These are phyloP conservation scores for Rhizoglyphus robini DNA, from an alignment of 1,140 invertebrate species.

Conservation along the genomic window DNA sequence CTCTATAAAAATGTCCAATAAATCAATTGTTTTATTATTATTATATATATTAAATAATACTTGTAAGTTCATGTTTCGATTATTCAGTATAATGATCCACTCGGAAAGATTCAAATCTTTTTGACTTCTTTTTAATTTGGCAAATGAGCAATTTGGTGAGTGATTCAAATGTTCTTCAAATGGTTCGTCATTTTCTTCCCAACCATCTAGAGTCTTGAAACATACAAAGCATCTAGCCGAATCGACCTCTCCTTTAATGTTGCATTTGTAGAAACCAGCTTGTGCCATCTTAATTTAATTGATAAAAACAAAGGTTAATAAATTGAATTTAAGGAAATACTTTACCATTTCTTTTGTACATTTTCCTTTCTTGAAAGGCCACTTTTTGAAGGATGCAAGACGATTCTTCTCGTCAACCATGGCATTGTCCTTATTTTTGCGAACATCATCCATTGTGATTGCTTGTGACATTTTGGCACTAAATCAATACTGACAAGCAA, in stretches of 20 bases:
- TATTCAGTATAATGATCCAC: too few relatives aligned
- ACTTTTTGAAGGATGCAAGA: neutral
- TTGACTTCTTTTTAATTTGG: neutral
- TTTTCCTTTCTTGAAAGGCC: neutral
- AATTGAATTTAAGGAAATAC: neutral
- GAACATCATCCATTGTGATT: neutral
- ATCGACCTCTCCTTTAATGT: neutral
- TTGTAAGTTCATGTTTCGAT: too few relatives aligned
- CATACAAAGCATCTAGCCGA: neutral
- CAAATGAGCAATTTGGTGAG: neutral
- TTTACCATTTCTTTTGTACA: neutral
- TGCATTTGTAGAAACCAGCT: neutral
- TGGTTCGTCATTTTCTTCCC: neutral
- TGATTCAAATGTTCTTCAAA: neutral
- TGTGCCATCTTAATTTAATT: neutral
- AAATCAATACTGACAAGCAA: too few relatives aligned
- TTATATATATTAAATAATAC: too few relatives aligned
- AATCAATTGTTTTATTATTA: too few relatives aligned
- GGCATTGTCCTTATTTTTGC: neutral
- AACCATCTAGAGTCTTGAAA: neutral
- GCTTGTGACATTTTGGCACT: neutral
- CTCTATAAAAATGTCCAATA: too few relatives aligned
- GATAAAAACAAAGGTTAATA: neutral
- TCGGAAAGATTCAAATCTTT: neutral
- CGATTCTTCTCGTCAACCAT: neutral